These are phyloP conservation scores for Pseudomyrmex sp. DNA, from an alignment of 1,140 invertebrate species.

Conservation along the genomic window DNA sequence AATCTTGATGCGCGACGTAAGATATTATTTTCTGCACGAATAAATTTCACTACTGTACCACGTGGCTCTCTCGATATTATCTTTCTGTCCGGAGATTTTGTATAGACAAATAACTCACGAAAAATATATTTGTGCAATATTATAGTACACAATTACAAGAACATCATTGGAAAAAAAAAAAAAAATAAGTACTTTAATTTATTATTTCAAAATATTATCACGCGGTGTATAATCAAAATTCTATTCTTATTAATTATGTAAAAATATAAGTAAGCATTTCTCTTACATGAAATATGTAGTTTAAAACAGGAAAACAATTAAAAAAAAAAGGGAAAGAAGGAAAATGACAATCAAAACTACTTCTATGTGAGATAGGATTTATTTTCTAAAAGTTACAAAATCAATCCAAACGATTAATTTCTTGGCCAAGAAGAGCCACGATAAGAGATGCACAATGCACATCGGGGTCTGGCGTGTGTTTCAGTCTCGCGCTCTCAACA, in stretches of 20 bases:
- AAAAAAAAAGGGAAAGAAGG: neutral
- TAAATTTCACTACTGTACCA: constrained; percentile 23
- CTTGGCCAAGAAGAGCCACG: neutral
- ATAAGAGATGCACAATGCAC: neutral
- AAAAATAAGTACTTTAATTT: too few species aligned
- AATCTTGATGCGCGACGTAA: constrained; percentile 17
- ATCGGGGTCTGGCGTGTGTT: neutral
- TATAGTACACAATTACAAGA: too few species aligned
- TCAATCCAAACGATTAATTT: neutral
- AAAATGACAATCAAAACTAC: neutral
- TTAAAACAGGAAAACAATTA: neutral
- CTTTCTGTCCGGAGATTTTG: neutral
- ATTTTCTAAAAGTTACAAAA: neutral
- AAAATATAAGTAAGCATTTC: too few species aligned
- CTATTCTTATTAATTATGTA: too few species aligned
- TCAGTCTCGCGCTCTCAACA: constrained; percentile 59
- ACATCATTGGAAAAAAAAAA: too few species aligned
- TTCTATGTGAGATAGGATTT: neutral
- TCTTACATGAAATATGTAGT: too few species aligned
- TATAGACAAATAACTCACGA: too few species aligned
- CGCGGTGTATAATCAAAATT: too few species aligned
- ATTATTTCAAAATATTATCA: constrained; percentile 10
- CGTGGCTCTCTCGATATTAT: neutral
- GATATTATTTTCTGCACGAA: constrained; percentile 43
- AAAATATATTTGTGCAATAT: neutral